phyloP scores from a whole-genome alignment of 2,113 vertebrate genomes.

The Callopanchax toddi region DNA sequence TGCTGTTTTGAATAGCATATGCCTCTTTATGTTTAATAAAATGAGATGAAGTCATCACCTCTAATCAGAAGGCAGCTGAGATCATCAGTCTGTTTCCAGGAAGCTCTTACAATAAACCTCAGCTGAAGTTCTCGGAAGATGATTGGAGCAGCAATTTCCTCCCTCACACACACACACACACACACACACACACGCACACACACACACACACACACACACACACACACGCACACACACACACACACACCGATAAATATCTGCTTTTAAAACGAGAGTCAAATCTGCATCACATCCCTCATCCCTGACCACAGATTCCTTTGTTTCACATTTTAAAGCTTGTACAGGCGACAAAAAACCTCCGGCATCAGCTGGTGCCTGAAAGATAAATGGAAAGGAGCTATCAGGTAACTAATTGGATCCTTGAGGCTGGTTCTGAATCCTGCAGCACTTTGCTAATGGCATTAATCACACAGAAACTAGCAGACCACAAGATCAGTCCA shows the following conservation, averaged over 20 bases:
- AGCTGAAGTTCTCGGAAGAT: conserved; percentile 34
- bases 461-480: conserved; percentile 15
- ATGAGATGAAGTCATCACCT: too few relatives aligned
- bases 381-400: background rate
- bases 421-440: conserved; percentile 8
- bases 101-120: conserved; percentile 38
- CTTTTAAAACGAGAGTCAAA: conserved; percentile 8
- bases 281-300: background rate
- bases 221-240: conserved; percentile 9
- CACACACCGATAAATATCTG: conserved; percentile 1
- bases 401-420: conserved; percentile 11
- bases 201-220: background rate
- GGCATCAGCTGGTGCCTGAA: background rate
- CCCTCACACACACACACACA: background rate
- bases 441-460: background rate
- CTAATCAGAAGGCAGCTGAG: conserved; percentile 5
- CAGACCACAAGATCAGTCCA: background rate
- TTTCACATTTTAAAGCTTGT: background rate
- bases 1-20: background rate
- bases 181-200: conserved; percentile 9
- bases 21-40: background rate
- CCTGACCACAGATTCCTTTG: background rate
- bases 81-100: conserved; percentile 44
- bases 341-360: background rate
- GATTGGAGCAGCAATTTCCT: conserved; percentile 18